These are phyloP conservation scores for Diplolepis rosae DNA, from an alignment of 2,888 invertebrate species.

Conservation along the genomic window DNA sequence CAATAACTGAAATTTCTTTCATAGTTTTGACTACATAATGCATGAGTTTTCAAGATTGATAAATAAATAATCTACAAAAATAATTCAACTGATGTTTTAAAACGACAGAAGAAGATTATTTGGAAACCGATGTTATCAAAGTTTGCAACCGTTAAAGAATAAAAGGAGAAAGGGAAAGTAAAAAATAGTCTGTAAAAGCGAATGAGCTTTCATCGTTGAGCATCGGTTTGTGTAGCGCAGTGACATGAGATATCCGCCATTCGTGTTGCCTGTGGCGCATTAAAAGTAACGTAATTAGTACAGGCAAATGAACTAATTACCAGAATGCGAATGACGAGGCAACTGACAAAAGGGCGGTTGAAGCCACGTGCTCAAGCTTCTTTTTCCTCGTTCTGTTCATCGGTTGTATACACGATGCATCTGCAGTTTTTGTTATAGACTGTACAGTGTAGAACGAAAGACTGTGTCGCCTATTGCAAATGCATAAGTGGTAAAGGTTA, in stretches of 20 bases:
- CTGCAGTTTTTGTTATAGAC: neutral
- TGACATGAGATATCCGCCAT: constrained; percentile 18
- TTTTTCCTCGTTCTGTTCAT: constrained; percentile 44
- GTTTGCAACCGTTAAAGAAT: neutral
- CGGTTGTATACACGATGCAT: constrained; percentile 10
- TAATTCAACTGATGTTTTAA: neutral
- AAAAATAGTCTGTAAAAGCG: constrained; percentile 13
- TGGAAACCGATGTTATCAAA: neutral
- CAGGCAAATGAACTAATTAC: constrained; percentile 71
- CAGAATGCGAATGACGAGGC: constrained; percentile 64
- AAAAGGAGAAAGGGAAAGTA: neutral
- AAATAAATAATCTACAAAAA: too few species aligned
- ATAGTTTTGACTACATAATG: too few species aligned
- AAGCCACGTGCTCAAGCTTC: constrained; percentile 38
- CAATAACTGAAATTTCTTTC: too few species aligned
- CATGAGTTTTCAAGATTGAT: too few species aligned
- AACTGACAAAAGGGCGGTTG: constrained; percentile 60
- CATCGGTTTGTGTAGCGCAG: constrained; percentile 9
- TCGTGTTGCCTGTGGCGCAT: constrained; percentile 41
- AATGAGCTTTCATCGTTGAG: constrained; percentile 23
- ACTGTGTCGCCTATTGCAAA: constrained; percentile 22
- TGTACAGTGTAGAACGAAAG: neutral
- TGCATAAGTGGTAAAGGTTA: constrained; percentile 36
- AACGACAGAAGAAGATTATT: neutral
- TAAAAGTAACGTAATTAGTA: constrained; percentile 67